Evolutionary conservation across 2,113 vertebrate species (phyloP).

Genomic region (Halichoeres trimaculatus): DNA sequence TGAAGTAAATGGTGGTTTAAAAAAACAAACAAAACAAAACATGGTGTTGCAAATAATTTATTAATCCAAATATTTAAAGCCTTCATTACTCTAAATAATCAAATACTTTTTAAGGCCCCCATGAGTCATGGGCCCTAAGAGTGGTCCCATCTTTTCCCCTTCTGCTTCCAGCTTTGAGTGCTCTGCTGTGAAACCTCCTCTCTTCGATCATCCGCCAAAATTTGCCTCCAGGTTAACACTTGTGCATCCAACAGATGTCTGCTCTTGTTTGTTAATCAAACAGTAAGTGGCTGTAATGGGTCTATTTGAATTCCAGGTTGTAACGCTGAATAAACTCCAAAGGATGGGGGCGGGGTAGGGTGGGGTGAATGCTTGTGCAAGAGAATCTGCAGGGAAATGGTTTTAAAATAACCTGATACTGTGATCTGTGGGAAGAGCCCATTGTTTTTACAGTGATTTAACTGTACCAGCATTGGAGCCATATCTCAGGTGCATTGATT

Average conservation of each 20-base stretch:
- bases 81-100: too few relatives aligned
- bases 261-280: not conserved
- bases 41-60: not conserved
- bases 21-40: too few relatives aligned
- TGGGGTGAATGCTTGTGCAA: not conserved
- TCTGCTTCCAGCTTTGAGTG: too few relatives aligned
- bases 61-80: too few relatives aligned
- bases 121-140: too few relatives aligned
- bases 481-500: not conserved
- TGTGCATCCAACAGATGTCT: not conserved
- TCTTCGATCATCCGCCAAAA: not conserved
- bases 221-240: not conserved
- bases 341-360: too few relatives aligned
- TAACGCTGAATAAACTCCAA: not conserved
- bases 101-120: too few relatives aligned
- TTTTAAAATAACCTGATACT: not conserved
- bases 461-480: not conserved
- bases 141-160: too few relatives aligned
- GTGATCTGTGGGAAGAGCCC: not conserved
- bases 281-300: not conserved
- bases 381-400: not conserved
- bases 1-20: not conserved
- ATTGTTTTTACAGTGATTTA: not conserved
- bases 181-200: not conserved
- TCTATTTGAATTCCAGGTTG: not conserved